Evolutionary conservation across 2,797 vertebrate species (phyloP).

Genomic region (Picus viridis): DNA sequence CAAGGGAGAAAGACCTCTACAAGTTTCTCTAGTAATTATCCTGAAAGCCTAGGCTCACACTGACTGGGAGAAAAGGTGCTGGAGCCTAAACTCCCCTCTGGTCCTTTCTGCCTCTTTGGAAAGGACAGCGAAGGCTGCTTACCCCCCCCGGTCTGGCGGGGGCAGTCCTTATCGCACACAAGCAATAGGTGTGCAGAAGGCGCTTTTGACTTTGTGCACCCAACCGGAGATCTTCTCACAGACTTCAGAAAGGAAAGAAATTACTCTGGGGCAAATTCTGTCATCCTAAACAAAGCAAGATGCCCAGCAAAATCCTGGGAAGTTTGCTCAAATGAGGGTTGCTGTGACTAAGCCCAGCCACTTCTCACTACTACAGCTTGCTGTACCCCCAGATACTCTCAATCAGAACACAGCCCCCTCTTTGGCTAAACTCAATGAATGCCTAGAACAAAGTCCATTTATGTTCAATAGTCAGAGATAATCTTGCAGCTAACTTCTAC

Average conservation of each 20-base stretch:
- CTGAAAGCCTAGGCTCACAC: not conserved
- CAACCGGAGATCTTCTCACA: not conserved
- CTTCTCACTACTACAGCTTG: not conserved
- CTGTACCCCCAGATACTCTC: not conserved
- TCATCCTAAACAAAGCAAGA: not conserved
- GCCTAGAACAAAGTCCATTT: not conserved
- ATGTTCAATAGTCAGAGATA: not conserved
- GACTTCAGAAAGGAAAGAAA: not conserved
- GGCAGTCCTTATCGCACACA: fast-evolving
- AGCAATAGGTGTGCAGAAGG: not conserved
- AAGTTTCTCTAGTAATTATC: not conserved
- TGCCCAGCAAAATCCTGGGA: not conserved
- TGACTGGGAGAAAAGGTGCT: not conserved
- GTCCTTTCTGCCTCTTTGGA: not conserved
- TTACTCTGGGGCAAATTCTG: not conserved
- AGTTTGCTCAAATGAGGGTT: not conserved
- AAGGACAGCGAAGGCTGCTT: not conserved
- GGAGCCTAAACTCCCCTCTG: not conserved
- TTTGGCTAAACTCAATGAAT: not conserved
- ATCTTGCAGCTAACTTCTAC: not conserved
- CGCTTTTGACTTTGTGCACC: not conserved
- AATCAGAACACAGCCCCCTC: not conserved
- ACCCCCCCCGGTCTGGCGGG: not conserved
- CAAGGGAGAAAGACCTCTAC: not conserved
- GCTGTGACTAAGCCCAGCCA: not conserved